A percentile compares a stretch with the other conserved stretches of the same genome.
Evolutionary conservation across 2,888 invertebrate genomes (phyloP).

Genomic region (Diabrotica balteata): DNA sequence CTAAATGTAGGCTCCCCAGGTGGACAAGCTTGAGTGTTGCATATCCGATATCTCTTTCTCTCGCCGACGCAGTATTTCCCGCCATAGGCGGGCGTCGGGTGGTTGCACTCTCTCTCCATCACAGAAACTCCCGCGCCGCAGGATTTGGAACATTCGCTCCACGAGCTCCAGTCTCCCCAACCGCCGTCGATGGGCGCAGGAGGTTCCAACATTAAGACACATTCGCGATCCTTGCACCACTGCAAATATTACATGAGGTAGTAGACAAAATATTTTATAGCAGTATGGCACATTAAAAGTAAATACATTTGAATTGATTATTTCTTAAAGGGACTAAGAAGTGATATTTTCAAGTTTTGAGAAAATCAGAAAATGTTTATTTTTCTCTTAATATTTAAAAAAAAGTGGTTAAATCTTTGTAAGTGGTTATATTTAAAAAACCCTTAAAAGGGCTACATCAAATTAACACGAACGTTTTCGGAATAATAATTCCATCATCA

Average conservation of each 20-base stretch:
- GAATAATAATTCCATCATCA: no score
- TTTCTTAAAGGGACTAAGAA: no score
- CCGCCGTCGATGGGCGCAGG: conserved; percentile 78
- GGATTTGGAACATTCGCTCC: conserved; percentile 81
- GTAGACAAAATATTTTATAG: no score
- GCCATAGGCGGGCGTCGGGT: conserved; percentile 80
- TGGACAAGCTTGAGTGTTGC: conserved; percentile 80
- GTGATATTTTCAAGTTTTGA: no score
- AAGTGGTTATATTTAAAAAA: no score
- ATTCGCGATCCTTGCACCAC: conserved; percentile 89
- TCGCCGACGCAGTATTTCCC: conserved; percentile 88
- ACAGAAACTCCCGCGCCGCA: conserved; percentile 87
- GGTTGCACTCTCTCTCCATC: conserved; percentile 81
- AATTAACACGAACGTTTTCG: no score
- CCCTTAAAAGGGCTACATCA: no score
- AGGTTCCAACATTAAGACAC: conserved; percentile 78
- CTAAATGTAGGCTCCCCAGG: conserved; percentile 75
- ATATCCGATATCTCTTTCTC: conserved; percentile 76
- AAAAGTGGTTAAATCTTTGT: no score
- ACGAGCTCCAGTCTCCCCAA: conserved; percentile 85
- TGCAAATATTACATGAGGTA: conserved; percentile 49
- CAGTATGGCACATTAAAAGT: conserved; percentile 13
- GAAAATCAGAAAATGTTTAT: no score
- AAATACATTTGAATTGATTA: no score
- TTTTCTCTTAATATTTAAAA: no score